Conservation (phyloP, 2,888 invertebrate genomes). For the Cotesia congregata region DNA sequence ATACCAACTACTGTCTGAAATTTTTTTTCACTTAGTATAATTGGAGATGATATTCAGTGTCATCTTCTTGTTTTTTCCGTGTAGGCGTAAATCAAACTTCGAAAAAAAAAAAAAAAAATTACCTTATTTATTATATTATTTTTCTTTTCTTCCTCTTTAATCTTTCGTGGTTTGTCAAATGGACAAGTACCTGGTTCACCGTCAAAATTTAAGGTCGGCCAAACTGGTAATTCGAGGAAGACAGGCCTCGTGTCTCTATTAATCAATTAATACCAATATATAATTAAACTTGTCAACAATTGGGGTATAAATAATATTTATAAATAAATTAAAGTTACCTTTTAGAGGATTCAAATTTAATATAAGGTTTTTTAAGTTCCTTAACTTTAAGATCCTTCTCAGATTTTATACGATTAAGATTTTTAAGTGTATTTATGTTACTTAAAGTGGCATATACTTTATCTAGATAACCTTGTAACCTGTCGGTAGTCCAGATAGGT, state of each 20-base stretch:
- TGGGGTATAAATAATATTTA: not conserved
- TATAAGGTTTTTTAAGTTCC: slow-evolving; percentile 77
- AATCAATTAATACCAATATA: slow-evolving; percentile 10
- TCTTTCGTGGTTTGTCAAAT: slow-evolving; percentile 62
- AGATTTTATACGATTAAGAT: slow-evolving; percentile 52
- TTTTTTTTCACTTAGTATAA: no score
- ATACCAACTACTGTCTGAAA: no score
- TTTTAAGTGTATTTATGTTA: slow-evolving; percentile 55
- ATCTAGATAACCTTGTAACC: slow-evolving; percentile 73
- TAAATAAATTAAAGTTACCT: slow-evolving; percentile 70
- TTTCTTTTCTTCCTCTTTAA: slow-evolving; percentile 62
- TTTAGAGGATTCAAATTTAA: slow-evolving; percentile 81
- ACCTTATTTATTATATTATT: slow-evolving; percentile 60
- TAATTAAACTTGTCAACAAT: not conserved
- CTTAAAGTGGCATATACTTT: slow-evolving; percentile 76
- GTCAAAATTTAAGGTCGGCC: slow-evolving; percentile 74
- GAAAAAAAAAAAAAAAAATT: slow-evolving; percentile 24
- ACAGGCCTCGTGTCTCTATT: slow-evolving; percentile 75
- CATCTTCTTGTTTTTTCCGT: no score
- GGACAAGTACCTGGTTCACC: slow-evolving; percentile 69
- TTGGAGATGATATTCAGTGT: no score
- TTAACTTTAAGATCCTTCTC: slow-evolving; percentile 71
- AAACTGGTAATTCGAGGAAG: slow-evolving; percentile 76
- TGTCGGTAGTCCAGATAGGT: slow-evolving; percentile 74
- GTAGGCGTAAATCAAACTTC: not conserved